These are phyloP conservation scores for Tokudaia tokunoshimensis DNA, from an alignment of 2,797 vertebrate species.

Conservation along the genomic window DNA sequence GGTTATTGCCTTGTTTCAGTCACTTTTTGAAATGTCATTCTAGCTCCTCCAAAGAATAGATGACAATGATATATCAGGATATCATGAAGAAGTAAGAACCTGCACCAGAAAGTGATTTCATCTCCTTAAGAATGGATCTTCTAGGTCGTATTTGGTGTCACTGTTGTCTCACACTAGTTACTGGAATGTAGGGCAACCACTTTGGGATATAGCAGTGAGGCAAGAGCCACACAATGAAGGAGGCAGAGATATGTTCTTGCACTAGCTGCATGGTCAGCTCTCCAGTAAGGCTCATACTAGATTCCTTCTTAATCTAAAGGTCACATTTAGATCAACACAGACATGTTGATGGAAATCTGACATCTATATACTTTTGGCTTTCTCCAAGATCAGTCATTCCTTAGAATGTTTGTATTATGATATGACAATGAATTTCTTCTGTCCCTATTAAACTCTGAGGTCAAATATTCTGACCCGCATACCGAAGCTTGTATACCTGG, in stretches of 20 bases:
- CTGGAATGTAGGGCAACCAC: not conserved
- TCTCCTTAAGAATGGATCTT: not conserved
- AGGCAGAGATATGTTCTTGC: not conserved
- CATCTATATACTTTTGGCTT: slow-evolving; percentile 8
- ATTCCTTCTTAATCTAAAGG: slow-evolving; percentile 3
- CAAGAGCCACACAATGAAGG: not conserved
- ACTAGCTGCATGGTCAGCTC: not conserved
- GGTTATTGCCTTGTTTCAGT: not conserved
- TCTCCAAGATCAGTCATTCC: not conserved
- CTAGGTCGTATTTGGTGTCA: not conserved
- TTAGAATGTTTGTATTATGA: slow-evolving; percentile 18
- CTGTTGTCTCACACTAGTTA: not conserved
- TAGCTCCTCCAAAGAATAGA: not conserved
- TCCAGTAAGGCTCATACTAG: slow-evolving; percentile 22
- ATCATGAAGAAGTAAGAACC: not conserved
- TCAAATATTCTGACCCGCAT: slow-evolving; percentile 44
- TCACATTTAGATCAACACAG: not conserved
- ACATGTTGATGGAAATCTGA: slow-evolving; percentile 39
- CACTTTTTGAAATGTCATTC: not conserved
- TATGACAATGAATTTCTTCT: slow-evolving; percentile 29
- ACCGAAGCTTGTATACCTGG: not conserved
- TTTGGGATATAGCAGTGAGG: not conserved
- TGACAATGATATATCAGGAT: not conserved
- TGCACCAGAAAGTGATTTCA: not conserved
- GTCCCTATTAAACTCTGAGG: not conserved